These are phyloP conservation scores for Burhinus oedicnemus DNA, from an alignment of 2,113 vertebrate genomes.

Conservation along the genomic window DNA sequence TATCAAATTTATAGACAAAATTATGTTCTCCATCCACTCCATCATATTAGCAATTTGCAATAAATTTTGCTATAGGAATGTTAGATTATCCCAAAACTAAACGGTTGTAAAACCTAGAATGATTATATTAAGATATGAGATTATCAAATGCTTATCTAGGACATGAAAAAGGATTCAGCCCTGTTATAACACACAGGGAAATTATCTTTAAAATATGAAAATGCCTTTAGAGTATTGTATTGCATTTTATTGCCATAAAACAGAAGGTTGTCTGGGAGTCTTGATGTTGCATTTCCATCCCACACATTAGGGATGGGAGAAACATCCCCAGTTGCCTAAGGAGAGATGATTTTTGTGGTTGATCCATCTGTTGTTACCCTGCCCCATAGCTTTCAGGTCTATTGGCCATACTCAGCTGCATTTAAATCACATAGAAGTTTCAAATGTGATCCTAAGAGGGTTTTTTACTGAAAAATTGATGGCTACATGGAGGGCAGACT, in stretches of 20 bases:
- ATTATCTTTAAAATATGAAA: neutral
- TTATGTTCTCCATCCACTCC: neutral
- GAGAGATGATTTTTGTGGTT: neutral
- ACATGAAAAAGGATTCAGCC: neutral
- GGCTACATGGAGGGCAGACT: neutral
- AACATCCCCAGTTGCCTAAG: neutral
- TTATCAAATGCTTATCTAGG: neutral
- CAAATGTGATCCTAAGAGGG: neutral
- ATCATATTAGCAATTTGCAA: neutral
- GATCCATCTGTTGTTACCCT: neutral
- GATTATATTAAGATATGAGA: neutral
- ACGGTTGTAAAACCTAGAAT: neutral
- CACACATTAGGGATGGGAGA: neutral
- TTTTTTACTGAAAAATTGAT: neutral
- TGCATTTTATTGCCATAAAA: neutral
- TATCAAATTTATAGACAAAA: neutral
- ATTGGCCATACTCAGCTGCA: neutral
- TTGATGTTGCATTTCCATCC: neutral
- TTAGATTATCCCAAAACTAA: neutral
- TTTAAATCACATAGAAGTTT: neutral
- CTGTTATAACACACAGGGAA: neutral
- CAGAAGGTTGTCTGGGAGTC: neutral
- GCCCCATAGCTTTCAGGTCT: neutral
- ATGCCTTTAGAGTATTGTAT: neutral
- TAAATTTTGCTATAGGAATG: neutral